Base-by-base conservation (phyloP, 2,113 vertebrate species). In the Recurvirostra avosetta region DNA sequence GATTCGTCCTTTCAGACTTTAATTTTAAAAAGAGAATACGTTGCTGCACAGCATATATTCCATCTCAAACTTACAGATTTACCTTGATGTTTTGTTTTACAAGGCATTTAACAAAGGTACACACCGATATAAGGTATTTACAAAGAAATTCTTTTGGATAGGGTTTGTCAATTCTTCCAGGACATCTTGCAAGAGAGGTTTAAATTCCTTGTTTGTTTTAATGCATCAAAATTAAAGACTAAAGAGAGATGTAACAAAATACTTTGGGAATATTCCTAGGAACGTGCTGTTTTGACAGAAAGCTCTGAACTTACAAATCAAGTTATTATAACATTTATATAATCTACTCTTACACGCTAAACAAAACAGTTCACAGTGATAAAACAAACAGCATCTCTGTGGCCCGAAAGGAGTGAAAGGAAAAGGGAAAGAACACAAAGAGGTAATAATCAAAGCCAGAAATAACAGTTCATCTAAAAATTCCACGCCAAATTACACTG, bases 281-380 rank as follows among this genome's bases (percentile, higher is more conserved):
- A 95, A 89, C 29, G 38, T 3, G 23, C 6, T 94, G 92, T 89
- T 95, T 74, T 56, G 80, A 92, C 73, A 96, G 86, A 96, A 89
- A 91, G 26, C 65, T 83, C 50, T 66, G 71, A 96, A 81, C 45
- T 91, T 92, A 29, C 17, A 93, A 55, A 89, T 84, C 77, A 78
- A 89, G 73, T 75, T 87, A 43, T 67, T 96, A 27, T 52, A 96
- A 94, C 67, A 83, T 88, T 96, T 83, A 90, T 66, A 65, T 36
- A 41, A 81, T 90, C 86, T 74, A 56, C 59, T 84, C 78, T 88
- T 92, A 74, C 75, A 68, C 1, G 12, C 40, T 83, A 86, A 94
- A 92, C 43, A 34, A 86, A 92, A 59, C 86, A 87, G 59, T 40
- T 86, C 72, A 21, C 30, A 68, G 72, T 0, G 7, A 56, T 43